Percentiles rank a stretch among this genome's conserved stretches.
Evolutionary conservation across 2,888 invertebrate species (phyloP).

Genomic region (Heliconius ethilla): DNA sequence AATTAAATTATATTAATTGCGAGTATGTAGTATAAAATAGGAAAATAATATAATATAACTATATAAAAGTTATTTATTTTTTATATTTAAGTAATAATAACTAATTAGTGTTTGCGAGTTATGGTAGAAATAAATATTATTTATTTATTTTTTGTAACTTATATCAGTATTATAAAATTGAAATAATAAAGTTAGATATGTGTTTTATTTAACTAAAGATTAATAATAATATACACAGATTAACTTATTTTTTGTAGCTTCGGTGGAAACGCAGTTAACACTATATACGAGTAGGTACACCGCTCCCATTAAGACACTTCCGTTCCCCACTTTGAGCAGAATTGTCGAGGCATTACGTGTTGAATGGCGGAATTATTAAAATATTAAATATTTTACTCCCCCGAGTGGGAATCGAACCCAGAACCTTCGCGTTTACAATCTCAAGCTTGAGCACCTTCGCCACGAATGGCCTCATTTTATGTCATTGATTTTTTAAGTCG

Average conservation of each 20-base stretch:
- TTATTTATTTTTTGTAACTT: neutral
- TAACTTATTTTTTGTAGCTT: neutral
- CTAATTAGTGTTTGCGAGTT: neutral
- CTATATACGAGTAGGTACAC: too few species aligned
- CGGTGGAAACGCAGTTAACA: too few species aligned
- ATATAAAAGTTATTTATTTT: constrained; percentile 1
- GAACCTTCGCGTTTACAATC: neutral
- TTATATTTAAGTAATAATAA: neutral
- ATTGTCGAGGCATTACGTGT: neutral
- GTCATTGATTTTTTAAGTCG: too few species aligned
- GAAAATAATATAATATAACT: neutral
- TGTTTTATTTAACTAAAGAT: neutral
- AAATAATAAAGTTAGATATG: neutral
- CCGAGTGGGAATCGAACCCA: neutral
- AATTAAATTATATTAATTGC: too few species aligned
- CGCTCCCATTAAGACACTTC: neutral
- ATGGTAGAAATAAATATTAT: neutral
- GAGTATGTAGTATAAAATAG: too few species aligned
- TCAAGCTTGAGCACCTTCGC: neutral
- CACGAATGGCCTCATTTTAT: neutral
- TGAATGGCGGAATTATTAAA: neutral
- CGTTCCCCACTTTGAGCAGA: neutral
- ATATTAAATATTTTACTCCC: neutral
- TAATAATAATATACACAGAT: neutral
- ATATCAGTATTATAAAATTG: constrained; percentile 13